These are phyloP conservation scores for Apamea crenata DNA, from an alignment of 2,888 invertebrate species.

Conservation along the genomic window DNA sequence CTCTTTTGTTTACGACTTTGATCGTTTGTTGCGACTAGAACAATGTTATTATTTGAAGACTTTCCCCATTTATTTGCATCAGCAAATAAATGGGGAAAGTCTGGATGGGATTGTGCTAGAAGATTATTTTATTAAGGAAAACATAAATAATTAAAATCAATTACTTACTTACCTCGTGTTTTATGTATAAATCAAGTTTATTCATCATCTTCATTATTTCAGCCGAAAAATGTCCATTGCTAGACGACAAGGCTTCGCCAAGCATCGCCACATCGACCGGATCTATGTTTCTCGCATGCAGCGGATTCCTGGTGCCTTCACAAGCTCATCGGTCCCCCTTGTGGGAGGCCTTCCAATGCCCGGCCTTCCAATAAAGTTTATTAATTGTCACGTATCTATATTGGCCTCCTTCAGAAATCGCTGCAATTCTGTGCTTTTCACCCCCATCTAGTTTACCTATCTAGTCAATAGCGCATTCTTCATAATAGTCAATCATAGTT, in stretches of 20 bases:
- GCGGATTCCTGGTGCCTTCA: neutral
- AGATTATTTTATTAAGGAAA: no score
- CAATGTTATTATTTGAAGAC: neutral
- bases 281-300: neutral
- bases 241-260: neutral
- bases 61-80: no score
- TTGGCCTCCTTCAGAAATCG: neutral
- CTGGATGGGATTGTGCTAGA: neutral
- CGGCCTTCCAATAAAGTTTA: neutral
- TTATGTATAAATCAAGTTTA: neutral
- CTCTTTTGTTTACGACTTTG: slow-evolving; percentile 6
- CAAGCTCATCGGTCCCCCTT: neutral
- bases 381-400: neutral
- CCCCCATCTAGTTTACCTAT: neutral
- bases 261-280: neutral
- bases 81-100: no score
- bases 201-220: neutral
- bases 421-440: neutral
- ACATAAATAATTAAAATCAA: neutral
- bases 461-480: neutral
- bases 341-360: neutral
- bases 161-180: neutral
- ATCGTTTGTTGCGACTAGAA: neutral
- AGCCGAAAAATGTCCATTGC: neutral
- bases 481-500: neutral